phyloP scores from a whole-genome alignment of 2,797 vertebrate species.

The Amblyraja radiata region DNA sequence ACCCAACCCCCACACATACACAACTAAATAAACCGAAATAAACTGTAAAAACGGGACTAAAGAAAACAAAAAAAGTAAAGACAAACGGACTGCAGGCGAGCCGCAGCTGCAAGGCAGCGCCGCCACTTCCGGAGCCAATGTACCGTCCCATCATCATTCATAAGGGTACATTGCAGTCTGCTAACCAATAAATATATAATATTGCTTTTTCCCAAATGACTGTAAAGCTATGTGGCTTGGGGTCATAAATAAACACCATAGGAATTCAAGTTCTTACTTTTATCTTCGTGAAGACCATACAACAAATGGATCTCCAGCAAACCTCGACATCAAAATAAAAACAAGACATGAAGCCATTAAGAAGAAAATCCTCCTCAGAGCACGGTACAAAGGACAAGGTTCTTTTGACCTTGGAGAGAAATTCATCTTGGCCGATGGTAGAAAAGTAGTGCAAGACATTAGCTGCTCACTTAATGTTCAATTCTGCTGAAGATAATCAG shows the following conservation, averaged over 20 bases:
- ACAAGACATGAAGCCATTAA: not conserved
- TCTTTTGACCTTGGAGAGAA: not conserved
- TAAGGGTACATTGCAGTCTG: too few species aligned
- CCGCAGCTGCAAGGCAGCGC: too few species aligned
- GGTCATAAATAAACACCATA: not conserved
- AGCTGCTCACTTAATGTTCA: not conserved
- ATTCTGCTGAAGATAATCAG: not conserved
- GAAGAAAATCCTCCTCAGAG: not conserved
- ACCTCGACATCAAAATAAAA: not conserved
- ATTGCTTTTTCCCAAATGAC: not conserved
- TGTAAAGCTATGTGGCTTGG: not conserved
- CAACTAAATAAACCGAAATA: too few species aligned
- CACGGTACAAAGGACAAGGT: not conserved
- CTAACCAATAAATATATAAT: too few species aligned
- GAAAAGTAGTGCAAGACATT: not conserved
- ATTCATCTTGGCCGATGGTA: not conserved
- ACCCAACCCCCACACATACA: too few species aligned
- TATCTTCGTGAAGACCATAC: not conserved
- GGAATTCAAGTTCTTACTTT: not conserved
- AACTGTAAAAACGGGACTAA: too few species aligned
- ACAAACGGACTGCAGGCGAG: too few species aligned
- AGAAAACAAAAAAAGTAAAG: too few species aligned
- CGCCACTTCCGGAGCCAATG: too few species aligned
- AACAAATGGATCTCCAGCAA: not conserved
- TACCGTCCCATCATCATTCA: too few species aligned